Percentiles rank a stretch among this genome's conserved stretches.
phyloP scores from a whole-genome alignment of 2,113 vertebrate species.

The Xenopus borealis region DNA sequence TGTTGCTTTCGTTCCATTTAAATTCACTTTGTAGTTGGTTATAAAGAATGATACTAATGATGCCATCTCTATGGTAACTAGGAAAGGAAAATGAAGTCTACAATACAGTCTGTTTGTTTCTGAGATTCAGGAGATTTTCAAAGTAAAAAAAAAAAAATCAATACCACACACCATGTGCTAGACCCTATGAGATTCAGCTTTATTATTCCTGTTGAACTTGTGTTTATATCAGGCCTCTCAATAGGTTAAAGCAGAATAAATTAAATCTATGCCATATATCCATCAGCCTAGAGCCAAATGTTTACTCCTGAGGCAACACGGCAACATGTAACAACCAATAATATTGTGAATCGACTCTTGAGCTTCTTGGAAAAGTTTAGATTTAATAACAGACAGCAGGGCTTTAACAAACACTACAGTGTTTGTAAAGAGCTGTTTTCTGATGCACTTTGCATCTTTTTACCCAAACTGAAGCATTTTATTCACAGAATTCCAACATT shows the following conservation, averaged over 20 bases:
- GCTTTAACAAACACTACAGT: too few species aligned
- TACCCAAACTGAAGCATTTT: too few species aligned
- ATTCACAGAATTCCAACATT: too few species aligned
- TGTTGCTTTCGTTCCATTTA: background rate
- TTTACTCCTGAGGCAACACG: slow-evolving; percentile 24
- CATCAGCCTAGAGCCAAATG: slow-evolving; percentile 28
- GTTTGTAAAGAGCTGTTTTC: too few species aligned
- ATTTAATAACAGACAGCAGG: too few species aligned
- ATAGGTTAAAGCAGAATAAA: slow-evolving; percentile 21
- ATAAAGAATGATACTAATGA: slow-evolving; percentile 19
- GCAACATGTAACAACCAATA: background rate
- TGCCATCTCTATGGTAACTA: background rate
- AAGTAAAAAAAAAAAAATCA: slow-evolving; percentile 28
- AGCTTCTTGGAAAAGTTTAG: background rate
- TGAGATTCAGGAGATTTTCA: slow-evolving; percentile 17
- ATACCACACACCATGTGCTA: slow-evolving; percentile 17
- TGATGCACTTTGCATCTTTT: too few species aligned
- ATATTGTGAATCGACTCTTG: slow-evolving; percentile 3
- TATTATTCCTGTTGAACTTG: slow-evolving; percentile 39
- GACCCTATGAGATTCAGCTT: slow-evolving; percentile 22
- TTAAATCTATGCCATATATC: slow-evolving; percentile 25
- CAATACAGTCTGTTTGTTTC: slow-evolving; percentile 7
- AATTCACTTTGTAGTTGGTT: slow-evolving; percentile 9
- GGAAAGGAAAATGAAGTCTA: slow-evolving; percentile 1
- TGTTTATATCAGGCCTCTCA: slow-evolving; percentile 32